Conservation (phyloP, 2,113 vertebrate species). For the Mesoclemmys tuberculata region DNA sequence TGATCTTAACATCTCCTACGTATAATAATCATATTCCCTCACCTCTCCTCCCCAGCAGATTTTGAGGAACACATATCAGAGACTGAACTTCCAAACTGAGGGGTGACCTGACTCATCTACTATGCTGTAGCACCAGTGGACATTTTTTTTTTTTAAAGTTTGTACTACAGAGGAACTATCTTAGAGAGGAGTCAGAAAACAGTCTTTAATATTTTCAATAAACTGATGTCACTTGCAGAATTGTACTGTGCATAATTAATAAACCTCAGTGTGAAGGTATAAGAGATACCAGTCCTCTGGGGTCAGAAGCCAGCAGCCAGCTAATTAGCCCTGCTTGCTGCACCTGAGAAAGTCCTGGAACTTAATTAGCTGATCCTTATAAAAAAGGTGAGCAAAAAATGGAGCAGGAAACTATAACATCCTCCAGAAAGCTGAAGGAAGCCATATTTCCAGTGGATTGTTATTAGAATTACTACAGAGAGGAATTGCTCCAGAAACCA, state of each 20-base stretch:
- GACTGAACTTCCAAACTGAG: background rate
- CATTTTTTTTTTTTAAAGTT: background rate
- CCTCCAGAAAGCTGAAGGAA: background rate
- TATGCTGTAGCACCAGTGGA: background rate
- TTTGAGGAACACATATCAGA: background rate
- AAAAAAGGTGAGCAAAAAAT: background rate
- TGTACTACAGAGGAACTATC: background rate
- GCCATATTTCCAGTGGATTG: background rate
- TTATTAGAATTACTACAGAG: background rate
- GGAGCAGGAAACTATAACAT: background rate
- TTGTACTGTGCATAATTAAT: background rate
- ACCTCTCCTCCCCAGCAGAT: background rate
- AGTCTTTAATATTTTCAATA: rapidly evolving
- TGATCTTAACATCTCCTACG: constrained; percentile 14
- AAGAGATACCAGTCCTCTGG: background rate
- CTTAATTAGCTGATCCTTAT: background rate
- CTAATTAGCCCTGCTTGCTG: background rate
- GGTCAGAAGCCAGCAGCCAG: background rate
- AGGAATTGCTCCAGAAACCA: background rate
- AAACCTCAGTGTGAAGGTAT: background rate
- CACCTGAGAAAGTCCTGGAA: background rate
- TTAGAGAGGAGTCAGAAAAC: background rate
- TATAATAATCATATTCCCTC: background rate
- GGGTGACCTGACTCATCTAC: background rate
- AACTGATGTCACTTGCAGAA: background rate